Conservation (phyloP, 2,797 vertebrate species). For the Pelochelys cantorii region DNA sequence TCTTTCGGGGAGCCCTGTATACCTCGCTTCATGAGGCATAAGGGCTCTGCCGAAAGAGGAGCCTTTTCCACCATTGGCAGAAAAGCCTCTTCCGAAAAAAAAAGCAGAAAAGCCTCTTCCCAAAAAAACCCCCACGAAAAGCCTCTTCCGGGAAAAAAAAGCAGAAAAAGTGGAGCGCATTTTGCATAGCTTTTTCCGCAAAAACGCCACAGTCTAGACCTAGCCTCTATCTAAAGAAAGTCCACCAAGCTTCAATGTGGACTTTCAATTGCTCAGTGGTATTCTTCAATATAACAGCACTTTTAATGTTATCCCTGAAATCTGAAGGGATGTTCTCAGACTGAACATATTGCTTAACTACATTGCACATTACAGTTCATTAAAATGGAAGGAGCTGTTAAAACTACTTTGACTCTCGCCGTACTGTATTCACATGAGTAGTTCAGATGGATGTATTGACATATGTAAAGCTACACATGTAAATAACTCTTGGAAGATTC, state of each 20-base stretch:
- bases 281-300: neutral
- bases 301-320: neutral
- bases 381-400: slow-evolving; percentile 34
- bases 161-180: too few species aligned
- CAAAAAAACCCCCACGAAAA: too few species aligned
- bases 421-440: neutral
- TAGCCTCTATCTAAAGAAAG: neutral
- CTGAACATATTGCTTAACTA: slow-evolving; percentile 35
- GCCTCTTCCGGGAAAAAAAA: too few species aligned
- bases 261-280: neutral
- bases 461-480: neutral
- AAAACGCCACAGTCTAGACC: too few species aligned
- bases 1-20: too few species aligned
- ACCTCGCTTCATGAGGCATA: too few species aligned
- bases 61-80: too few species aligned
- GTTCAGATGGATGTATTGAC: neutral
- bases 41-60: too few species aligned
- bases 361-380: slow-evolving; percentile 29
- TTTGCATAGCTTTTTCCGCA: too few species aligned
- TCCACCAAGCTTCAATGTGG: neutral
- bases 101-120: too few species aligned
- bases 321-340: slow-evolving; percentile 33
- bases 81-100: too few species aligned
- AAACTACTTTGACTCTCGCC: slow-evolving; percentile 37
- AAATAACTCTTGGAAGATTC: neutral